Conservation (phyloP, 2,113 vertebrate species). For the Cygnus buccinator region DNA sequence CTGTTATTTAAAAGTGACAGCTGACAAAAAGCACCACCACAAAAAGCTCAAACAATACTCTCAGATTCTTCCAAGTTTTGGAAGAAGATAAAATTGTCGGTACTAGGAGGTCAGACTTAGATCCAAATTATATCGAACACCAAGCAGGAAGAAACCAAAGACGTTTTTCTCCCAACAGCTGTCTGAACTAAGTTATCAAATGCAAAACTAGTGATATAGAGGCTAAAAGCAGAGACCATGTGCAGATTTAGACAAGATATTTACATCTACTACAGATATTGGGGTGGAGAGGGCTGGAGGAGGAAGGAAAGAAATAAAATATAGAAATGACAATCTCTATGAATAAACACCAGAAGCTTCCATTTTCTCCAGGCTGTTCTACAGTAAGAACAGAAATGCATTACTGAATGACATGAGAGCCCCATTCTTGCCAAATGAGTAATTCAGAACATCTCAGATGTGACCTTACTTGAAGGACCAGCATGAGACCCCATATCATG, state of each 20-base stretch:
- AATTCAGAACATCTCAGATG: neutral
- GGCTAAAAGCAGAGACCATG: neutral
- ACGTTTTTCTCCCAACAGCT: neutral
- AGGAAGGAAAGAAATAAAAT: neutral
- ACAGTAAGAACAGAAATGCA: neutral
- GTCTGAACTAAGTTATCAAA: neutral
- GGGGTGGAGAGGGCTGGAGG: rapidly evolving
- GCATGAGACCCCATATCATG: neutral
- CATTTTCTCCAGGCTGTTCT: neutral
- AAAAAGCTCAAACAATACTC: neutral
- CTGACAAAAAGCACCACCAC: neutral
- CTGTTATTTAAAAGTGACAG: neutral
- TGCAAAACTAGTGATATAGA: neutral
- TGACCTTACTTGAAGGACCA: neutral
- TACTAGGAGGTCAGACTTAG: neutral
- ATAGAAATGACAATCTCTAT: neutral
- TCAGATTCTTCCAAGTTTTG: neutral
- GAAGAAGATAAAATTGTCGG: neutral
- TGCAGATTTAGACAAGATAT: neutral
- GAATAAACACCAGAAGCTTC: neutral
- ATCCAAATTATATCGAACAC: neutral
- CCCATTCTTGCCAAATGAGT: neutral
- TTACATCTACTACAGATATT: neutral
- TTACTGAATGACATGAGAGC: neutral
- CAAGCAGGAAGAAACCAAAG: neutral